Evolutionary conservation across 2,113 vertebrate genomes (phyloP).

Genomic region (Sisor rabdophorus): DNA sequence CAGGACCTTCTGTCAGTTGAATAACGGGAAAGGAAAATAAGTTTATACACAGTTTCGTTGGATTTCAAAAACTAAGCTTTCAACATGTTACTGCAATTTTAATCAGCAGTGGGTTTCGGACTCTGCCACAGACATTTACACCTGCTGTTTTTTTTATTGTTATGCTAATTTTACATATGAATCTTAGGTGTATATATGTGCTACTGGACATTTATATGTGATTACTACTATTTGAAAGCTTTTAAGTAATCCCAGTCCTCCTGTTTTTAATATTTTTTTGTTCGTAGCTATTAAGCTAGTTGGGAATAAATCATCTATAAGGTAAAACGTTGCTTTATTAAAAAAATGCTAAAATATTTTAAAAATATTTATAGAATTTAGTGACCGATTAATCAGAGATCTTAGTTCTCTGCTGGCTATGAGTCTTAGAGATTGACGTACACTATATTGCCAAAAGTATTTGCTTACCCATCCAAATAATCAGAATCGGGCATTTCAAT

Average conservation of each 20-base stretch:
- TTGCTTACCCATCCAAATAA: too few species aligned
- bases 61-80: not conserved
- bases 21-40: not conserved
- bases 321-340: not conserved
- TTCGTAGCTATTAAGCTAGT: not conserved
- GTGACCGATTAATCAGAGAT: not conserved
- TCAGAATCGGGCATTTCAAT: too few species aligned
- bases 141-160: not conserved
- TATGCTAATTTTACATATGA: not conserved
- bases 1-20: not conserved
- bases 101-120: not conserved
- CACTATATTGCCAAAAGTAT: too few species aligned
- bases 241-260: not conserved
- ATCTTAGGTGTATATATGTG: not conserved
- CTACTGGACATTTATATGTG: not conserved
- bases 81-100: slow-evolving; percentile 1
- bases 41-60: not conserved
- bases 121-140: not conserved
- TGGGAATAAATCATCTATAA: not conserved
- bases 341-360: not conserved
- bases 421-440: not conserved
- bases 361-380: not conserved
- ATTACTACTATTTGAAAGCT: not conserved
- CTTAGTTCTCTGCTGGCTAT: not conserved
- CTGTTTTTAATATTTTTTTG: not conserved